Evolutionary conservation across 1,140 invertebrate species (phyloP).

Genomic region (Drosophila oshimai): DNA sequence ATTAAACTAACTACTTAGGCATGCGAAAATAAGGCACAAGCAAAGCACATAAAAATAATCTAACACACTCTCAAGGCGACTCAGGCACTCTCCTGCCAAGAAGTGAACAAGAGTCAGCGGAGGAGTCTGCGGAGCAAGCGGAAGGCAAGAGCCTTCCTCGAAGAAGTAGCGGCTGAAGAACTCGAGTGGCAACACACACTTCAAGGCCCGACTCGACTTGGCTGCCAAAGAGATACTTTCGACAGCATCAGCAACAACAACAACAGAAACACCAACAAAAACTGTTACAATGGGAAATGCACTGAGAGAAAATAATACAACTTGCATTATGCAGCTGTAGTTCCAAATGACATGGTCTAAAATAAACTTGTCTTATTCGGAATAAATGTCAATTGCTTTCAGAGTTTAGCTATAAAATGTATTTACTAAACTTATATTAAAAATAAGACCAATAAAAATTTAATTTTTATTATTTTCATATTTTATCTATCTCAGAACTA

Average conservation of each 20-base stretch:
- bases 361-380: no score
- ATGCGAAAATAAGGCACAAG: constrained; percentile 64
- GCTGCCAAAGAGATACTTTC: constrained; percentile 66
- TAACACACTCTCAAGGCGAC: constrained; percentile 61
- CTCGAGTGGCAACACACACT: constrained; percentile 73
- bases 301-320: background rate
- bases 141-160: constrained; percentile 2
- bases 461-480: no score
- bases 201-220: constrained; percentile 52
- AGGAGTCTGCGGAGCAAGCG: background rate
- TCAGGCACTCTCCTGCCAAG: constrained; percentile 49
- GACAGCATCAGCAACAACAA: constrained; percentile 27
- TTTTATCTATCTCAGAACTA: no score
- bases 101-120: constrained; percentile 9
- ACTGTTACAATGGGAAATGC: constrained; percentile 53
- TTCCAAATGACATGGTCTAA: no score
- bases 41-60: constrained; percentile 69
- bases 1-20: constrained; percentile 78
- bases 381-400: no score
- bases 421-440: no score
- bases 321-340: background rate
- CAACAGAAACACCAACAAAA: constrained; percentile 25
- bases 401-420: no score
- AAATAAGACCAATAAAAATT: no score
- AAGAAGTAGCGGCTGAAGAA: constrained; percentile 40